Conservation (phyloP, 2,888 invertebrate species). For the Eucriotettix oculatus region DNA sequence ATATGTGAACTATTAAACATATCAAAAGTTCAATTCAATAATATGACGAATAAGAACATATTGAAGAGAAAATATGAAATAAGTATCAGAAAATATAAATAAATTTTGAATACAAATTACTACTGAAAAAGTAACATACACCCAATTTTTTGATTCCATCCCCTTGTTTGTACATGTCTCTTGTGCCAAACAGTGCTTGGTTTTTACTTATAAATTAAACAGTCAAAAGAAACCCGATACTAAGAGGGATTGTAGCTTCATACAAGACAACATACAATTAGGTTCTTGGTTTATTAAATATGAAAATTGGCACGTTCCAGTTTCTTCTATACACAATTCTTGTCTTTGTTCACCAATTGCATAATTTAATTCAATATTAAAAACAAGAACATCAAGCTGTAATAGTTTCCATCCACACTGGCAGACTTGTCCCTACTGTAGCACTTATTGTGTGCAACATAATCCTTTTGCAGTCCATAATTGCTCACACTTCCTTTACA, state of each 20-base stretch:
- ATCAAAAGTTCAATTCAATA: no score
- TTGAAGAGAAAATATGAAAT: no score
- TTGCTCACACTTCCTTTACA: no score
- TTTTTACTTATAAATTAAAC: background rate
- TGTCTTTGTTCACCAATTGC: background rate
- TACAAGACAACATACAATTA: slow-evolving; percentile 1
- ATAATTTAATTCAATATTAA: background rate
- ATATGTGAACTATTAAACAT: no score
- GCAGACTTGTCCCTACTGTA: background rate
- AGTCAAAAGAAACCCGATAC: background rate
- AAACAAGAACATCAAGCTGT: background rate
- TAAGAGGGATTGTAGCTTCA: background rate
- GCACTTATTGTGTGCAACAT: no score
- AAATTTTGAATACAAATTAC: no score
- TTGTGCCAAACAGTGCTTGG: slow-evolving; percentile 1
- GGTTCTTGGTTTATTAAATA: background rate
- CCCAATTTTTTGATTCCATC: no score
- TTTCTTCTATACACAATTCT: background rate
- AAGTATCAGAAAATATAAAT: no score
- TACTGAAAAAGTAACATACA: no score
- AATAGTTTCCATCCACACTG: background rate
- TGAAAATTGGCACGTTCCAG: slow-evolving; percentile 1
- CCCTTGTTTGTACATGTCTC: background rate
- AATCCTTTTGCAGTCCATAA: no score
- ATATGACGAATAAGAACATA: no score